Percentiles rank a stretch among this genome's conserved stretches.
phyloP scores from a whole-genome alignment of 2,797 vertebrate genomes.

The Pachyuromys duprasi region DNA sequence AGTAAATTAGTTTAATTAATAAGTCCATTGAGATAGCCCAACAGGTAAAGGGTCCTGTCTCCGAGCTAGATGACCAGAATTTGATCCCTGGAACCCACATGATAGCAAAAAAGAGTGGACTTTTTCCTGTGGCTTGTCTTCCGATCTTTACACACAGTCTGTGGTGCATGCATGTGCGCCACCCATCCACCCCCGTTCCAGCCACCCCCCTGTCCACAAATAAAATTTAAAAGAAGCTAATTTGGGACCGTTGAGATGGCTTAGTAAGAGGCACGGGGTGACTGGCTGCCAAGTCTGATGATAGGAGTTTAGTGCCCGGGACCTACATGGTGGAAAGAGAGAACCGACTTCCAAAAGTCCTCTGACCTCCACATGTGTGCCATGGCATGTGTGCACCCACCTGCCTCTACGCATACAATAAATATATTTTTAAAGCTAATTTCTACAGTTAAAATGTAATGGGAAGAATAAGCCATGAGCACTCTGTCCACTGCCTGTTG shows the following conservation, averaged over 20 bases:
- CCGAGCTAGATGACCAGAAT: background rate
- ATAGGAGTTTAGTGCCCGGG: background rate
- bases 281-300: background rate
- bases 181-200: background rate
- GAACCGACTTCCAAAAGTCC: background rate
- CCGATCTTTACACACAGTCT: background rate
- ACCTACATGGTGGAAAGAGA: background rate
- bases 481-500: background rate
- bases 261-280: background rate
- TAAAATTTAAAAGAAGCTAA: background rate
- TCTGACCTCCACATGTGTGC: background rate
- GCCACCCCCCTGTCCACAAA: background rate
- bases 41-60: background rate
- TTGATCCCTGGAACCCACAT: background rate
- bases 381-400: background rate
- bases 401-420: background rate
- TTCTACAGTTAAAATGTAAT: conserved; percentile 29
- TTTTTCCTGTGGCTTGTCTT: background rate
- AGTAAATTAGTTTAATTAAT: conserved; percentile 51
- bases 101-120: background rate
- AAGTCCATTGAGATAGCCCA: background rate
- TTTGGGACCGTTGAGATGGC: background rate
- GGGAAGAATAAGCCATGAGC: background rate
- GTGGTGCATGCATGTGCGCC: too few species aligned
- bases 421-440: background rate